These are phyloP conservation scores for Poecilus cupreus DNA, from an alignment of 2,888 invertebrate species.

Conservation along the genomic window DNA sequence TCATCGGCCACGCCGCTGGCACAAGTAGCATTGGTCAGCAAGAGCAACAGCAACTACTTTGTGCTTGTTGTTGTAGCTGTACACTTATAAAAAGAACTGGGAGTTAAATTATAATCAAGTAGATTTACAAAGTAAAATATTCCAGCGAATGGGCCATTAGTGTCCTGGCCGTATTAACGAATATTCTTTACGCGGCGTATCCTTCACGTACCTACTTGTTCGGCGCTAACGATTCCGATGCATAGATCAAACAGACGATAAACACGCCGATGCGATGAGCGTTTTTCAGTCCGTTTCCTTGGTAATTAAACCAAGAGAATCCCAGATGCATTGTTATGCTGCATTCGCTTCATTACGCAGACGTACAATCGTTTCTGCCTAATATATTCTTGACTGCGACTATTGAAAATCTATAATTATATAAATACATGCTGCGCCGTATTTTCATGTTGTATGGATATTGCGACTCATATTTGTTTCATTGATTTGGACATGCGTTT, in stretches of 20 bases:
- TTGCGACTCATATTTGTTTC: too few species aligned
- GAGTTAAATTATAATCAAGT: slow-evolving; percentile 55
- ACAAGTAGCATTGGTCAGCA: slow-evolving; percentile 22
- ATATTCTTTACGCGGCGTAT: slow-evolving; percentile 56
- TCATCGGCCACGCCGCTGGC: slow-evolving; percentile 24
- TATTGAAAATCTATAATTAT: not conserved
- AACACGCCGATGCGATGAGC: slow-evolving; percentile 33
- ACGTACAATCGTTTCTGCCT: not conserved
- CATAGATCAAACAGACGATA: slow-evolving; percentile 54
- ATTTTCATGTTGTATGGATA: too few species aligned
- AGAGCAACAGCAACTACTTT: slow-evolving; percentile 21
- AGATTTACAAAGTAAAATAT: slow-evolving; percentile 57
- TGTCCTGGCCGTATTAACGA: slow-evolving; percentile 56
- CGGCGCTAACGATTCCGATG: slow-evolving; percentile 52
- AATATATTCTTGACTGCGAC: not conserved
- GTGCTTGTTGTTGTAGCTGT: slow-evolving; percentile 22
- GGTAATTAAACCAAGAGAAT: slow-evolving; percentile 33
- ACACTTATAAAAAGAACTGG: slow-evolving; percentile 52
- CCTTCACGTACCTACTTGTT: slow-evolving; percentile 43
- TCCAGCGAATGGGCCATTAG: slow-evolving; percentile 47
- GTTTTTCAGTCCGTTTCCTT: slow-evolving; percentile 47
- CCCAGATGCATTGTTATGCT: slow-evolving; percentile 17
- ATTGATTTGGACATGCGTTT: too few species aligned
- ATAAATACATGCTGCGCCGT: not conserved
- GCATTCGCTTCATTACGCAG: not conserved